Base-by-base conservation (phyloP, 2,888 invertebrate species). In the Nasonovia ribisnigri region DNA sequence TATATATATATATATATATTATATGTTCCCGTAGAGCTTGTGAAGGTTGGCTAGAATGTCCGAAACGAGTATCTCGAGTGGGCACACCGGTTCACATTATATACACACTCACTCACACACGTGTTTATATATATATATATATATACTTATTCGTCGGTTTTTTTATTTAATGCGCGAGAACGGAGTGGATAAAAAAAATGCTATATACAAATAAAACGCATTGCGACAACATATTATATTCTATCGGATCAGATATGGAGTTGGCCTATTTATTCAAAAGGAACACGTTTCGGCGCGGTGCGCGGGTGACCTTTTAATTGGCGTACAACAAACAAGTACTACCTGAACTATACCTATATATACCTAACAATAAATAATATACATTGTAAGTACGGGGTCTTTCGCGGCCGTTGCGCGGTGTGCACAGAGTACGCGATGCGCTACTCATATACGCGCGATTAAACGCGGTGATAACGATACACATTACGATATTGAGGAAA, bases 1-100 rank as follows among this genome's bases (percentile, higher is more conserved):
- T n/a, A n/a, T n/a, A n/a, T n/a, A n/a, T 91, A n/a, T 54, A 24
- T 84, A 77, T 43, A 43, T 91, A n/a, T 60, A 36, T 43, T 42
- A 29, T 84, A 84, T 93, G 48, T 48, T 89, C 93, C 84, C 84
- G 93, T 93, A 86, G 57, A 90, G 86, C 93, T 93, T n/a, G 86
- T 90, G 93, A 93, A 93, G 93, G 93, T 93, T 93, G 93, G 90
- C 90, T 93, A 93, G 93, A 93, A 93, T 90, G 93, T 93, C 93
- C 93, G 93, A 93, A 93, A 93, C 93, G 93, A 93, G 93, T 93
- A 93, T 93, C 57, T 93, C 86, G 93, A 93, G 93, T 93, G 93
- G 93, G 93, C 90, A 93, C 93, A 93, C 93, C 93, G 93, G 93
- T 93, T 93, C 93, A 42, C 57, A 86, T 86, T 36, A 57, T 88